Evolutionary conservation across 1,140 invertebrate genomes (phyloP), one percentile per base, ranked within the genome.

Genomic region (Hyles euphorbiae): DNA sequence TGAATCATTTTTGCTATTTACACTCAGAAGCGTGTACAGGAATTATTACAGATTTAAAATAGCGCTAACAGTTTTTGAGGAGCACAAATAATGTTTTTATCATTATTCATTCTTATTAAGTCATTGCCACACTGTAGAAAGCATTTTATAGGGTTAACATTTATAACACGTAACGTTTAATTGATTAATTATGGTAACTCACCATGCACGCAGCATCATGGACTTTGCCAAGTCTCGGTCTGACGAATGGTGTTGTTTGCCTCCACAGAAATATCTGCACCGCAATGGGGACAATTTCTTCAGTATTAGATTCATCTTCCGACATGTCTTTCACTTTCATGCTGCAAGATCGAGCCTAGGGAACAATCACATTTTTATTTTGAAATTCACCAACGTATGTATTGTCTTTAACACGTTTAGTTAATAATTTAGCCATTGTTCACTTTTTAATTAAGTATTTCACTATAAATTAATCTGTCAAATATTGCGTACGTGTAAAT

Each of bases 251-350:
- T 92, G 97, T 96, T 65, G 97, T 96, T 91, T 99, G 97, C 74
- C 96, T 93, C 98, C 98, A 99, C 61, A 99, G 92, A 90, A 99
- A 99, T 63, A 97, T 96, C 85, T 99, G 98, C 62, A 99, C 97
- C 3, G 98, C 97, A 63, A 99, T 94, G n/a, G 98, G 98, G 64
- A 99, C 90, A 60, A 95, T 92, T 69, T 96, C 94, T 70, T 95
- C 94, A 67, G 91, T 91, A 64, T 89, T 81, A 10, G 90, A 89
- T 68, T 93, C 92, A 67, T 92, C 91, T 73, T 91, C 90, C 32
- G 71, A 60, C 47, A 70, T 70, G 5, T 85, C 82, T 63, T 81
- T 85, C 34, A 68, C 63, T 58, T 76, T 80, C 77, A 84, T 85
- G 34, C 53, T 49, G 65, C 72, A 60, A 22, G 10, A 56, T 55